phyloP scores from a whole-genome alignment of 2,888 invertebrate genomes.

The Rotaria sp. region DNA sequence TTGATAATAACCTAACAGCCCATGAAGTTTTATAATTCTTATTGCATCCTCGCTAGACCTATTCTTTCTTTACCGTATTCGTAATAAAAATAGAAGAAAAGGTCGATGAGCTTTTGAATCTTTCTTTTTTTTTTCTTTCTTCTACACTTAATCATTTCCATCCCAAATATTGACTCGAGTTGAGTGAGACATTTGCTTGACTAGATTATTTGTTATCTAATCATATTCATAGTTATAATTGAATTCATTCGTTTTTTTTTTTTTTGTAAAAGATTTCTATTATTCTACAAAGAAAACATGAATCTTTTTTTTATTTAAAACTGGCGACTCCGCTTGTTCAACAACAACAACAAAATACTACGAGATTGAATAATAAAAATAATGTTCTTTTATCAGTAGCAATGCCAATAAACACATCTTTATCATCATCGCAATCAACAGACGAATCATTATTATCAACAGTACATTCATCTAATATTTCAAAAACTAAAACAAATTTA shows the following conservation, averaged over 20 bases:
- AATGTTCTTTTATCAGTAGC: not conserved
- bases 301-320: not conserved
- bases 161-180: not conserved
- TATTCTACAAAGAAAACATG: not conserved
- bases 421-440: slow-evolving; percentile 13
- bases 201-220: not conserved
- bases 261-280: not conserved
- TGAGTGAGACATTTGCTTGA: not conserved
- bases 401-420: not conserved
- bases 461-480: not conserved
- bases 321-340: not conserved
- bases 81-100: not conserved
- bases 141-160: not conserved
- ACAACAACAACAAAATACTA: not conserved
- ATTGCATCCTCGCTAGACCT: not conserved
- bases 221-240: not conserved
- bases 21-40: not conserved
- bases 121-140: not conserved
- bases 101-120: not conserved
- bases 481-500: not conserved
- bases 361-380: not conserved
- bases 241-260: not conserved
- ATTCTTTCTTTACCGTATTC: not conserved
- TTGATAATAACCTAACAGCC: not conserved
- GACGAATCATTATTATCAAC: not conserved